These are phyloP conservation scores for Sebastolobus altivelis DNA, from an alignment of 2,797 vertebrate species.

Conservation along the genomic window DNA sequence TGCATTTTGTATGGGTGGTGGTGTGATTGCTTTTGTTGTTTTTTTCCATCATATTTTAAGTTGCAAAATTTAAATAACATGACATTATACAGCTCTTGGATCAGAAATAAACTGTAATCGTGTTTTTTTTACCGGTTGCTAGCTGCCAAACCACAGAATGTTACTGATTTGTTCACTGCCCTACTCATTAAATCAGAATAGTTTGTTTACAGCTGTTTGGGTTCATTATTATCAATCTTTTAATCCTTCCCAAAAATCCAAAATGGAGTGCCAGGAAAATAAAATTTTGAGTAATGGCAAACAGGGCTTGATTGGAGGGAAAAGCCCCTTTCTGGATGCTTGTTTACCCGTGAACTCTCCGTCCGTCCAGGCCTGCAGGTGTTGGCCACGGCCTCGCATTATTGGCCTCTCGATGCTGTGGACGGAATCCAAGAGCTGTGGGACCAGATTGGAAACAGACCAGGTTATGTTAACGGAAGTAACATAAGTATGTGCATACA, in stretches of 20 bases:
- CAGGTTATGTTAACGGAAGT: slow-evolving; percentile 82
- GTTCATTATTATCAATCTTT: slow-evolving; percentile 46
- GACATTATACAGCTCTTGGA: neutral
- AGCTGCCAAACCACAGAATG: slow-evolving; percentile 20
- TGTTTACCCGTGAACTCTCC: slow-evolving; percentile 68
- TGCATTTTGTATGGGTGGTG: neutral
- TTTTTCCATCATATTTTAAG: neutral
- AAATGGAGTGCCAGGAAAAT: slow-evolving; percentile 30
- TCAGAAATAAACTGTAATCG: slow-evolving; percentile 4
- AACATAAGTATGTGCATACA: slow-evolving; percentile 82
- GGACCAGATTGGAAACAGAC: slow-evolving; percentile 90
- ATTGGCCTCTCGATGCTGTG: slow-evolving; percentile 94
- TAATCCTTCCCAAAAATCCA: slow-evolving; percentile 36
- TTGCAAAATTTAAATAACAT: neutral
- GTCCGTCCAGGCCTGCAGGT: slow-evolving; percentile 90
- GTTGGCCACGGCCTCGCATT: slow-evolving; percentile 93
- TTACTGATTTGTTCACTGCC: slow-evolving; percentile 30
- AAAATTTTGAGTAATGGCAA: slow-evolving; percentile 27
- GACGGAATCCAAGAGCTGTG: slow-evolving; percentile 92
- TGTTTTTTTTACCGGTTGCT: slow-evolving; percentile 5
- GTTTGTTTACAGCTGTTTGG: slow-evolving; percentile 37
- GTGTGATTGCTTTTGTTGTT: neutral
- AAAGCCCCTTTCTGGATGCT: slow-evolving; percentile 41
- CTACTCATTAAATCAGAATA: slow-evolving; percentile 21
- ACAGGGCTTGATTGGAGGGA: slow-evolving; percentile 44